A percentile compares a stretch with the other conserved stretches of the same genome.
phyloP scores from a whole-genome alignment of 1,140 invertebrate species.

The Panonychus citri region DNA sequence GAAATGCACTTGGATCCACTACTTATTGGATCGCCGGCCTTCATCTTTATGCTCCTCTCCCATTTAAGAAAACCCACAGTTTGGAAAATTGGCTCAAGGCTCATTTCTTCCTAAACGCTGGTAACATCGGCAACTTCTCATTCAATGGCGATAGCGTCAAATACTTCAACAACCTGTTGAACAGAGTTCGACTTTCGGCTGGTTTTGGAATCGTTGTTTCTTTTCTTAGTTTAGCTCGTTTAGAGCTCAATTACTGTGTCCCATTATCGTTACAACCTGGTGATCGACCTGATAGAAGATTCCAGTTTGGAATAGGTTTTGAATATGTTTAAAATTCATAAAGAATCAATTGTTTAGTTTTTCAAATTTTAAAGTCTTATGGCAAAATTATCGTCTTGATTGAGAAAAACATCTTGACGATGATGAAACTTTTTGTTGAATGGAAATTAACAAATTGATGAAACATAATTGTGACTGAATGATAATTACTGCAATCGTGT shows the following conservation, averaged over 20 bases:
- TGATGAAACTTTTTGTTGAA: no score
- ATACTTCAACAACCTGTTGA: conserved; percentile 17
- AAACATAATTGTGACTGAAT: no score
- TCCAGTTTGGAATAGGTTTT: conserved; percentile 45
- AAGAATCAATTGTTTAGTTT: conserved; percentile 17
- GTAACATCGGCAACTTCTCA: conserved; percentile 39
- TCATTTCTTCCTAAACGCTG: conserved; percentile 60
- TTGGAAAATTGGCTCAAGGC: conserved; percentile 45
- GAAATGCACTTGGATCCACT: conserved; percentile 29
- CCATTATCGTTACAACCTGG: conserved; percentile 31
- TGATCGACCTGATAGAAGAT: conserved; percentile 30
- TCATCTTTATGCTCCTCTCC: conserved; percentile 59
- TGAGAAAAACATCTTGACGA: no score
- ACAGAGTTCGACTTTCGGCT: conserved; percentile 23
- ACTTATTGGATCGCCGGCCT: conserved; percentile 53
- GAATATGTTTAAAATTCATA: conserved; percentile 28
- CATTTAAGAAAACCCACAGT: conserved; percentile 41
- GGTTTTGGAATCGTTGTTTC: conserved; percentile 51
- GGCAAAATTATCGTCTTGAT: no score
- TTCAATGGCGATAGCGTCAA: conserved; percentile 20
- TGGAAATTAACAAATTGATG: no score
- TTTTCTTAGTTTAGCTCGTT: conserved; percentile 44
- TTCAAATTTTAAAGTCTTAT: no score
- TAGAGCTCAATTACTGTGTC: conserved; percentile 65
- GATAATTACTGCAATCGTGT: no score